Conservation (phyloP, 1,140 invertebrate species). For the Ceratosolen solmsi region DNA sequence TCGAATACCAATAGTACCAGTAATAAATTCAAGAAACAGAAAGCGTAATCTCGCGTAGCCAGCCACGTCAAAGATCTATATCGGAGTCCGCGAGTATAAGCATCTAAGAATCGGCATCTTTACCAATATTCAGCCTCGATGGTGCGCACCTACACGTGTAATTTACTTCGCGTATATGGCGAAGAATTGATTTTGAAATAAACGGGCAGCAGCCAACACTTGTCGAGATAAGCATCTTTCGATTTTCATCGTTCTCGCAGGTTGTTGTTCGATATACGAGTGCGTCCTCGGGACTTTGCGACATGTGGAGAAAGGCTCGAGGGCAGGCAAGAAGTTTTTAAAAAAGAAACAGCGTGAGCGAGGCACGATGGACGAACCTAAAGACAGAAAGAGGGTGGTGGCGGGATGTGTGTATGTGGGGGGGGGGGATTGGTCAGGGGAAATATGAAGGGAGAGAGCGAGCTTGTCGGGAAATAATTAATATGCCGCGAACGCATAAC, state of each 20-base stretch:
- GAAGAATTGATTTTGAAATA: constrained; percentile 32
- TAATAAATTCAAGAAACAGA: no score
- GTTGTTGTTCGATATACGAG: neutral
- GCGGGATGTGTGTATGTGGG: neutral
- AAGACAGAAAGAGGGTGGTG: neutral
- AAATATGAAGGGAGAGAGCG: neutral
- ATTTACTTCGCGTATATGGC: neutral
- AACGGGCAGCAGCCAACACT: constrained; percentile 3
- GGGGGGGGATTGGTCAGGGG: neutral
- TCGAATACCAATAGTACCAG: no score
- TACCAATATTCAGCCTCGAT: neutral
- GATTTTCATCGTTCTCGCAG: constrained; percentile 26
- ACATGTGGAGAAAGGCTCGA: constrained; percentile 7
- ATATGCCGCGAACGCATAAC: constrained; percentile 68
- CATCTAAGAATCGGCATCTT: neutral
- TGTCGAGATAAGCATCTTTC: constrained; percentile 37
- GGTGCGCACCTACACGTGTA: neutral
- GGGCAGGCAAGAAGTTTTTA: neutral
- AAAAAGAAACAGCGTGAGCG: neutral
- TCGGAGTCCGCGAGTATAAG: neutral
- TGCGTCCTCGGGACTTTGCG: neutral
- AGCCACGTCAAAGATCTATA: no score
- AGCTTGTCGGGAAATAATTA: constrained; percentile 64
- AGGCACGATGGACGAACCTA: neutral
- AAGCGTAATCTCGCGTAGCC: no score